Percentiles rank a stretch among this genome's conserved stretches.
Evolutionary conservation across 2,113 vertebrate genomes (phyloP).

Genomic region (Mixornis gularis): DNA sequence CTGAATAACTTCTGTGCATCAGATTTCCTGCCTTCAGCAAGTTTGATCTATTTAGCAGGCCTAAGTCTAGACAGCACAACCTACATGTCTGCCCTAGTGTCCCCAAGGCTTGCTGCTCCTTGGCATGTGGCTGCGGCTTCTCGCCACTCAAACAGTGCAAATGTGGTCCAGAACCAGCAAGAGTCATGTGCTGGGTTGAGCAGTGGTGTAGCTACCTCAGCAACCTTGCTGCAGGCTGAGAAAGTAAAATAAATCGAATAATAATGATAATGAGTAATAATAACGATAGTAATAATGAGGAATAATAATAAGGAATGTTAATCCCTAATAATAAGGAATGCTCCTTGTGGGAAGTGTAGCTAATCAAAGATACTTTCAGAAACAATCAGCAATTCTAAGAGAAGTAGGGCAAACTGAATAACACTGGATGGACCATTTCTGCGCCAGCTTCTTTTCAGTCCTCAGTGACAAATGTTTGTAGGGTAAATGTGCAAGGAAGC

Average conservation of each 20-base stretch:
- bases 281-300: not conserved
- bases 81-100: accelerated
- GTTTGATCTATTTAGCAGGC: not conserved
- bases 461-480: not conserved
- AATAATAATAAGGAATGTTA: not conserved
- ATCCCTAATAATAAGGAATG: not conserved
- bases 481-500: not conserved
- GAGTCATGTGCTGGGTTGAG: not conserved
- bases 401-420: not conserved
- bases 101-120: not conserved
- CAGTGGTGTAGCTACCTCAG: not conserved
- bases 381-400: not conserved
- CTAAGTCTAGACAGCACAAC: not conserved
- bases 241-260: not conserved
- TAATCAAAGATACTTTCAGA: not conserved
- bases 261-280: not conserved
- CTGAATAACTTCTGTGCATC: not conserved
- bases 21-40: not conserved
- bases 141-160: not conserved
- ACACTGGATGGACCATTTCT: accelerated
- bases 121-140: not conserved
- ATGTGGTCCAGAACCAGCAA: not conserved
- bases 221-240: not conserved
- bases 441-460: not conserved
- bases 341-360: not conserved